These are phyloP conservation scores for Elephantulus edwardii DNA, from an alignment of 2,113 vertebrate genomes.

Conservation along the genomic window DNA sequence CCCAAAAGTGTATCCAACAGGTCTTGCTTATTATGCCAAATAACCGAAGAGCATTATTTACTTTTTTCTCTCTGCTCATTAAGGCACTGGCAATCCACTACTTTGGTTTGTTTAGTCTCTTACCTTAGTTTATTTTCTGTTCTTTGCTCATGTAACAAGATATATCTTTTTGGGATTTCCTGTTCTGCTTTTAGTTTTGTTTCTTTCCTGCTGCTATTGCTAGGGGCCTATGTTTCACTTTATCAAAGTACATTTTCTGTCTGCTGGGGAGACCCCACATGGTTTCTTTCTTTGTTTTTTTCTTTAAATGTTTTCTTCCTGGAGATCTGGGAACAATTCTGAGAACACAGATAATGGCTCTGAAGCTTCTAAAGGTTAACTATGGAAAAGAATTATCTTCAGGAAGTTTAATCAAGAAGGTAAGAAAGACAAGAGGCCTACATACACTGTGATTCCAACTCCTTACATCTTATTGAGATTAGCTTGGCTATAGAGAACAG, in stretches of 20 bases:
- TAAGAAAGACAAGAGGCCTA: conserved; percentile 19
- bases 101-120: conserved; percentile 48
- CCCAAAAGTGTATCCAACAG: neutral
- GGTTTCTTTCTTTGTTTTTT: conserved; percentile 61
- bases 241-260: neutral
- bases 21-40: conserved; percentile 38
- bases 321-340: conserved; percentile 64
- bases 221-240: neutral
- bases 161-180: conserved; percentile 58
- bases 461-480: neutral
- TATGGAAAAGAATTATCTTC: conserved; percentile 55
- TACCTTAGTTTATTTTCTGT: conserved; percentile 70
- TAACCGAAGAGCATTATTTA: conserved; percentile 17
- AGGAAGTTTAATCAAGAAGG: conserved; percentile 51
- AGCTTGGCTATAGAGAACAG: neutral
- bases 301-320: conserved; percentile 43
- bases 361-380: conserved; percentile 33
- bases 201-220: conserved; percentile 28
- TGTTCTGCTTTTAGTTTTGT: conserved; percentile 57
- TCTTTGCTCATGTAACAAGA: conserved; percentile 62
- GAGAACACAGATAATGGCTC: neutral
- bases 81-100: conserved; percentile 17
- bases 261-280: neutral
- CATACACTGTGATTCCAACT: neutral
- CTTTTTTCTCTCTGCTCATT: conserved; percentile 39